Conservation (phyloP, 1,140 invertebrate species). For the Procambarus virginalis region DNA sequence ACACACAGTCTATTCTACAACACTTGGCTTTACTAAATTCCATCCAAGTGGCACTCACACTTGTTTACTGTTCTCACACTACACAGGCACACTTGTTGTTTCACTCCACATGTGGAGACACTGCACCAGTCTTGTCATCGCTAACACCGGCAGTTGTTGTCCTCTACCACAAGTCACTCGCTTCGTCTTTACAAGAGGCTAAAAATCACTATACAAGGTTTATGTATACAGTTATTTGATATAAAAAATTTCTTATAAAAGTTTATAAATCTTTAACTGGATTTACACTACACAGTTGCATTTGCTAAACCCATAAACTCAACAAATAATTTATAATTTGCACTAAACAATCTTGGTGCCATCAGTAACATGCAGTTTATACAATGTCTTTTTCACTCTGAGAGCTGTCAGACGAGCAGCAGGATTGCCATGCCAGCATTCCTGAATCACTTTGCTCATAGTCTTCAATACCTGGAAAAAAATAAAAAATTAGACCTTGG, state of each 20-base stretch:
- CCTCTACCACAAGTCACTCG: not conserved
- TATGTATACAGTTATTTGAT: not conserved
- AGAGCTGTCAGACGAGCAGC: slow-evolving; percentile 91
- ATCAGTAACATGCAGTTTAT: slow-evolving; percentile 76
- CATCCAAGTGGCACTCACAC: slow-evolving; percentile 12
- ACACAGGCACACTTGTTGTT: slow-evolving; percentile 37
- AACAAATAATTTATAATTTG: slow-evolving; percentile 20
- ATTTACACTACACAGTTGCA: not conserved
- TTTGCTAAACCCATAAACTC: slow-evolving; percentile 19
- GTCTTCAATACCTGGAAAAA: slow-evolving; percentile 71
- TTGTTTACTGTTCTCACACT: not conserved
- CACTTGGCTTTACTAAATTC: slow-evolving; percentile 16
- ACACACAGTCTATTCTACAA: not conserved
- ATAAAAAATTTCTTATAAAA: not conserved
- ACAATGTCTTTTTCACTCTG: slow-evolving; percentile 93
- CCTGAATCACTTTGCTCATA: slow-evolving; percentile 87
- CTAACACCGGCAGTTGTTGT: not conserved
- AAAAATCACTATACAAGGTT: slow-evolving; percentile 17
- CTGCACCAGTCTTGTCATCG: not conserved
- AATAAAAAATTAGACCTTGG: too few species aligned
- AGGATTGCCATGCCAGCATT: slow-evolving; percentile 95
- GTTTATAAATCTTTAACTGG: slow-evolving; percentile 6
- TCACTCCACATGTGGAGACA: slow-evolving; percentile 27
- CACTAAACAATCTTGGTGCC: slow-evolving; percentile 63
- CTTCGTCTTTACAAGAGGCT: slow-evolving; percentile 5